phyloP scores from a whole-genome alignment of 2,888 invertebrate genomes.

The Orthonevra nobilis region DNA sequence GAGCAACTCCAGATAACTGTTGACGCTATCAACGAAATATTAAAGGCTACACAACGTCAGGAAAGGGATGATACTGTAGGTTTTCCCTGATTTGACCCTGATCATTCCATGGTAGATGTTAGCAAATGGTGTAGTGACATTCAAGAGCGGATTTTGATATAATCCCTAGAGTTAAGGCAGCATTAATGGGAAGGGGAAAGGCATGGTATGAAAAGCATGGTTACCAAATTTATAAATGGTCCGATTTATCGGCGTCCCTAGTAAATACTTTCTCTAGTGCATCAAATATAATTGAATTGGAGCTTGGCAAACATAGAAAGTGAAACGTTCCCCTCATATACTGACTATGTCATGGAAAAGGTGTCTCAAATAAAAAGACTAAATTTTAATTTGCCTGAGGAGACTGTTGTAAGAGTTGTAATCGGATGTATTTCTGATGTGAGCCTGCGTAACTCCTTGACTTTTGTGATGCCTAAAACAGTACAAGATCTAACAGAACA shows the following conservation, averaged over 20 bases:
- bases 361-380: slow-evolving; percentile 18
- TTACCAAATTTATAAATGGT: slow-evolving; percentile 8
- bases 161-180: slow-evolving; percentile 18
- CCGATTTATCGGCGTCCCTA: slow-evolving; percentile 8
- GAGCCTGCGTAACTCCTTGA: slow-evolving; percentile 7
- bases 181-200: slow-evolving; percentile 3
- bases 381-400: slow-evolving; percentile 8
- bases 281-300: slow-evolving; percentile 3
- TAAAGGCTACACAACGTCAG: neutral
- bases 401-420: slow-evolving; percentile 1
- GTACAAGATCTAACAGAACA: slow-evolving; percentile 20
- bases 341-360: slow-evolving; percentile 23
- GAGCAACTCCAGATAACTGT: too few species aligned
- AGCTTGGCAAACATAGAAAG: slow-evolving; percentile 14
- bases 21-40: neutral
- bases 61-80: neutral
- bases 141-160: slow-evolving; percentile 48
- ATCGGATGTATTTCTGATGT: slow-evolving; percentile 29
- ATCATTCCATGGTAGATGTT: neutral
- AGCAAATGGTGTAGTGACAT: neutral
- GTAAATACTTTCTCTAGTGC: slow-evolving; percentile 7
- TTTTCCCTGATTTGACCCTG: neutral
- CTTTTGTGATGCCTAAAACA: slow-evolving; percentile 26
- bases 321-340: slow-evolving; percentile 1
- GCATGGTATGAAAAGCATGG: neutral